A percentile compares a stretch with the other conserved stretches of the same genome.
These are phyloP conservation scores for Drosophila athabasca DNA, from an alignment of 1,140 invertebrate genomes.

Conservation along the genomic window DNA sequence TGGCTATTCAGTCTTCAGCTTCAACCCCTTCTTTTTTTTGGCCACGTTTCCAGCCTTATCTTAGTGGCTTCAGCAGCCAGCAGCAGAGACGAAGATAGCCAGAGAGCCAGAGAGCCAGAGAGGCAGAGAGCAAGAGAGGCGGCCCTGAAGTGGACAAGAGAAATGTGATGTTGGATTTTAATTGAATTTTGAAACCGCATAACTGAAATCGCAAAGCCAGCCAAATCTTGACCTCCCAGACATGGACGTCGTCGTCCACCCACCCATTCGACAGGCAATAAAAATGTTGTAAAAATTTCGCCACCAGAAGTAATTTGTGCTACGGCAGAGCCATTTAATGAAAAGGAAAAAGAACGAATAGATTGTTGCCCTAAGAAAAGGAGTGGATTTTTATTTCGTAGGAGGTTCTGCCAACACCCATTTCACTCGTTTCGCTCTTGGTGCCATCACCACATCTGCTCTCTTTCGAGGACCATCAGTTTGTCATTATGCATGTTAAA, in stretches of 20 bases:
- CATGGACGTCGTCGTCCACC: conserved; percentile 5
- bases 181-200: conserved; percentile 80
- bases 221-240: conserved; percentile 65
- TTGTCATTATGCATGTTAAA: too few species aligned
- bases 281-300: conserved; percentile 72
- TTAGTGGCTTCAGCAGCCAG: conserved; percentile 37
- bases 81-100: conserved; percentile 2
- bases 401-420: too few species aligned
- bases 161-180: conserved; percentile 78
- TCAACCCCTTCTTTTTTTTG: conserved; percentile 14
- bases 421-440: too few species aligned
- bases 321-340: conserved; percentile 9
- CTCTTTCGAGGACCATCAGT: too few species aligned
- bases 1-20: conserved; percentile 14
- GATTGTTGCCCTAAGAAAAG: background rate
- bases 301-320: conserved; percentile 63
- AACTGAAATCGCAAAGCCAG: conserved; percentile 77
- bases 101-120: background rate
- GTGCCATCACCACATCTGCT: too few species aligned
- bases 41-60: conserved; percentile 37
- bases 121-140: background rate
- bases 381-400: background rate
- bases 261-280: conserved; percentile 72
- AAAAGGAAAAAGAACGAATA: background rate
- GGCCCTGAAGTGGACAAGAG: conserved; percentile 37